These are phyloP conservation scores for Alloplasta piceator DNA, from an alignment of 2,888 invertebrate genomes.

Conservation along the genomic window DNA sequence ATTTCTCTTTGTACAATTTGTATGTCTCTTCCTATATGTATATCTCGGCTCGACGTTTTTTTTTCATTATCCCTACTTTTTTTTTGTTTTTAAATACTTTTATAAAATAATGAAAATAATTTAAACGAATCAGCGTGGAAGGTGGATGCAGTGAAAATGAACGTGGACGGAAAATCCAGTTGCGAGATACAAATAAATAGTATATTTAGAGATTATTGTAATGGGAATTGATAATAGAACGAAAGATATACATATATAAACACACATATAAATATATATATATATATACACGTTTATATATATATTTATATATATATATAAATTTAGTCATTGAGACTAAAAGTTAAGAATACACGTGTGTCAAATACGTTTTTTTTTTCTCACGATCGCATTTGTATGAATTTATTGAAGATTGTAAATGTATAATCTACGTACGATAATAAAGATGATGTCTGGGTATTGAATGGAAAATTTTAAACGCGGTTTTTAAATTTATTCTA, in stretches of 20 bases:
- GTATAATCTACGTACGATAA: slow-evolving; percentile 72
- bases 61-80: neutral
- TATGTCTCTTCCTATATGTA: slow-evolving; percentile 28
- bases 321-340: slow-evolving; percentile 9
- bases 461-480: neutral
- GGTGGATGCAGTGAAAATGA: slow-evolving; percentile 27
- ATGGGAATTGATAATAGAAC: slow-evolving; percentile 50
- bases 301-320: slow-evolving; percentile 19
- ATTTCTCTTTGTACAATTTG: slow-evolving; percentile 15
- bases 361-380: slow-evolving; percentile 34
- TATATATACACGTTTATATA: slow-evolving; percentile 1
- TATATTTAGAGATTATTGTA: slow-evolving; percentile 46
- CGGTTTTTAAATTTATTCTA: too few relatives aligned
- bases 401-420: slow-evolving; percentile 74
- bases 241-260: neutral
- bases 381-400: slow-evolving; percentile 74
- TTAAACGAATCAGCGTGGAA: neutral
- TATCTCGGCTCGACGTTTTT: neutral
- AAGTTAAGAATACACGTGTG: slow-evolving; percentile 25
- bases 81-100: slow-evolving; percentile 11
- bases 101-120: slow-evolving; percentile 23
- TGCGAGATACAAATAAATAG: slow-evolving; percentile 33
- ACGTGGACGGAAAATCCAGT: neutral
- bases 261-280: slow-evolving; percentile 23
- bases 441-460: slow-evolving; percentile 63